These are phyloP conservation scores for Erinaceus europaeus DNA, from an alignment of 2,113 vertebrate genomes.

Conservation along the genomic window DNA sequence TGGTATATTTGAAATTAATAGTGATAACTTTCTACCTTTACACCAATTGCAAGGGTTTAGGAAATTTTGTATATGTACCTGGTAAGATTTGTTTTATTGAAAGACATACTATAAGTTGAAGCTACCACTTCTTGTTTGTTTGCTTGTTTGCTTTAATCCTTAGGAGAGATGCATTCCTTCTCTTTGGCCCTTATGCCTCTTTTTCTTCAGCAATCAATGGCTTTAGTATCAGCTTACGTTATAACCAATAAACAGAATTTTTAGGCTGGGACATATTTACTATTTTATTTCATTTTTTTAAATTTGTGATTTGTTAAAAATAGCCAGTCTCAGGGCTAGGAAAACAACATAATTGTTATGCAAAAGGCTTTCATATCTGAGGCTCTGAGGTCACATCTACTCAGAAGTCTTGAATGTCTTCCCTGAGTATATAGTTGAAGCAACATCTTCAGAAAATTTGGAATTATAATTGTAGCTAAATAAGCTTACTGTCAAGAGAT, in stretches of 20 bases:
- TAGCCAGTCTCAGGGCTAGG: background rate
- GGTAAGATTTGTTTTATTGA: background rate
- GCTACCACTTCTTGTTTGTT: background rate
- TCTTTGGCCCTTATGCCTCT: background rate
- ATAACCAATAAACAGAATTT: background rate
- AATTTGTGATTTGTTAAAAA: background rate
- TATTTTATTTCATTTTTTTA: background rate
- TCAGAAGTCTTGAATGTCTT: background rate
- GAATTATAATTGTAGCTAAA: background rate
- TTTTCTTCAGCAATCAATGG: background rate
- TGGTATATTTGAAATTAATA: background rate
- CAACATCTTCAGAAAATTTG: background rate
- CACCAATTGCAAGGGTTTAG: background rate
- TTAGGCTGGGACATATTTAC: background rate
- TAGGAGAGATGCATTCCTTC: background rate
- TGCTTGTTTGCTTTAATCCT: conserved; percentile 11
- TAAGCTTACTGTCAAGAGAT: background rate
- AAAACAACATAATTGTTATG: background rate
- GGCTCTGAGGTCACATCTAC: background rate
- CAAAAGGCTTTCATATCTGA: background rate
- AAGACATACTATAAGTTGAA: background rate
- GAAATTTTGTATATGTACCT: background rate
- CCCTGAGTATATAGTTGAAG: background rate
- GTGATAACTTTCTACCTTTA: background rate
- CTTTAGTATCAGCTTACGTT: background rate